Conservation (phyloP, 1,140 invertebrate species). For the Cydia strobilella region DNA sequence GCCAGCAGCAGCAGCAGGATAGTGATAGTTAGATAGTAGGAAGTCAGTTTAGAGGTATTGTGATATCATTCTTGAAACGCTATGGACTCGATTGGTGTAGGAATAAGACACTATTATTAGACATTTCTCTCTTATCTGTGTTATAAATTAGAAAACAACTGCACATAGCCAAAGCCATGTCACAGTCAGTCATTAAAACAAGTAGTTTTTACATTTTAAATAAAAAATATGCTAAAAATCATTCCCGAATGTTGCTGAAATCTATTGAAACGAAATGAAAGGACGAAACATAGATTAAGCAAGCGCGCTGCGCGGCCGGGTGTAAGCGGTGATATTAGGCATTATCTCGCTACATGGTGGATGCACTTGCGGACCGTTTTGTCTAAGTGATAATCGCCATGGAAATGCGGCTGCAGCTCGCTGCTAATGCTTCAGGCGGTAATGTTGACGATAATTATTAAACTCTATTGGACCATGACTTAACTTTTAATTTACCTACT, state of each 20-base stretch:
- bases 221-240: background rate
- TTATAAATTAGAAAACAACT: too few species aligned
- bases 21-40: too few species aligned
- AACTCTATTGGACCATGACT: background rate
- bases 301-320: slow-evolving; percentile 9
- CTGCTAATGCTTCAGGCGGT: slow-evolving; percentile 9
- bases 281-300: slow-evolving; percentile 16
- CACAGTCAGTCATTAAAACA: too few species aligned
- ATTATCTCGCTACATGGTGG: slow-evolving; percentile 18
- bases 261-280: slow-evolving; percentile 20
- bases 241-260: background rate
- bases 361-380: slow-evolving; percentile 22
- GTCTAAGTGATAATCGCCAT: slow-evolving; percentile 6
- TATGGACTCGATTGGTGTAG: too few species aligned
- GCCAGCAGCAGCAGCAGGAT: too few species aligned
- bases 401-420: slow-evolving; percentile 7
- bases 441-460: background rate
- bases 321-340: slow-evolving; percentile 25
- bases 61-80: too few species aligned
- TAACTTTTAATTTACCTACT: background rate
- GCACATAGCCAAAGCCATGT: too few species aligned
- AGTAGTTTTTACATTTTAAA: background rate
- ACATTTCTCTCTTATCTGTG: too few species aligned
- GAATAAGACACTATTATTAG: too few species aligned
- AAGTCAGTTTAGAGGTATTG: too few species aligned